Evolutionary conservation across 2,113 vertebrate species (phyloP), one percentile per base, ranked within the genome.

Genomic region (Nansenia antarctica): DNA sequence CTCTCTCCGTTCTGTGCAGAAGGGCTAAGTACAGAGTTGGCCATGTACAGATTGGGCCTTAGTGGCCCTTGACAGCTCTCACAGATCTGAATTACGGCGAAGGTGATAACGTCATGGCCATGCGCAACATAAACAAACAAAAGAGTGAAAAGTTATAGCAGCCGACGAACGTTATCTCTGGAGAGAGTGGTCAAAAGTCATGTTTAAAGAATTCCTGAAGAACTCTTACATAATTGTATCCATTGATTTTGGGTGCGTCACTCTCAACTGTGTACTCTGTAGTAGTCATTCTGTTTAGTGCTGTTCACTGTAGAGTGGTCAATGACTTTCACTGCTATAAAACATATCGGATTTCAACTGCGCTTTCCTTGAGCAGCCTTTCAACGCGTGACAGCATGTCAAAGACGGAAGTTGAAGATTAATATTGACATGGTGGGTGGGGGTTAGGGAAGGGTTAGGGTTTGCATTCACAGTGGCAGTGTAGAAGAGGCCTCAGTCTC

Each of bases 381-480:
- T 11, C 26, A 3, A 26, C 12, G 12, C 26, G 12, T 26, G 12
- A 55, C 53, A 52, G 31, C 34, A 34, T 65, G 20, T 53, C 26
- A 14, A 29, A 1, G 47, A 53, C 27, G 20, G 4, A 49, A 12
- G 42, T 49, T 26, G 9, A 35, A 29, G 9, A n/a, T 53, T 22
- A 3, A 31, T 22, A 32, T 65, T 65, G 9, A 47, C 39, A 42
- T 27, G 39, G 14, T 6, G 55, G 32, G n/a, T 22, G 59, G 60
- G 52, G 52, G 29, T 32, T 24, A 2, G 35, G 39, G 8, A 9
- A 15, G 62, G 62, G 45, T 65, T 63, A 63, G 26, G 11, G 59
- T 74, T 70, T 70, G 55, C 70, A 61, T 86, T 84, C 75, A 74
- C 70, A 62, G 55, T 26, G 68, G 60, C 65, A 71, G 35, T 77